Percentiles rank a stretch among this genome's conserved stretches.
phyloP scores from a whole-genome alignment of 1,140 invertebrate genomes.

The Euura saliciscinereae region DNA sequence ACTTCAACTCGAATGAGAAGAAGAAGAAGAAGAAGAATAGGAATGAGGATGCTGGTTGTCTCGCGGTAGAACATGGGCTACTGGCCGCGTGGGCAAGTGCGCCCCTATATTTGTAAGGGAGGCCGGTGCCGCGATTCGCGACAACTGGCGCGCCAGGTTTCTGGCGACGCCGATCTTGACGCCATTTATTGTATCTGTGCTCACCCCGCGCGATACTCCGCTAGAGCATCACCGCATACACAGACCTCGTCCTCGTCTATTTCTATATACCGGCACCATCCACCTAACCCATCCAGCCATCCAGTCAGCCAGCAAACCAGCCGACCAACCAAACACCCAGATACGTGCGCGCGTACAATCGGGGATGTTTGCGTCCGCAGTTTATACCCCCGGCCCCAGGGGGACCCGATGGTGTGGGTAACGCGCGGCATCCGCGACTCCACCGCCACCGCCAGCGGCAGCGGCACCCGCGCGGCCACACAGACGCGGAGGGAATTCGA shows the following conservation, averaged over 20 bases:
- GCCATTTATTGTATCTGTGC: constrained; percentile 38
- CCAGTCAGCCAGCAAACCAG: too few relatives aligned
- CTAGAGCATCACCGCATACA: background rate
- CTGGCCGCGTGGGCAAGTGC: constrained; percentile 19
- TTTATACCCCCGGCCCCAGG: too few relatives aligned
- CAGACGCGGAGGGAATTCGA: too few relatives aligned
- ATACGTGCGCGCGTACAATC: background rate
- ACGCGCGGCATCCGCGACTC: background rate
- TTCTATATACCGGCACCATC: too few relatives aligned
- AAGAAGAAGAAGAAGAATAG: background rate
- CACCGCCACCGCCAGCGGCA: constrained; percentile 4
- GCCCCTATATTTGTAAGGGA: constrained; percentile 39
- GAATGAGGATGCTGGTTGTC: background rate
- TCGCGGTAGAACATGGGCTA: background rate
- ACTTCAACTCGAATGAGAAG: background rate
- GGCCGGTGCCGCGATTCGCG: constrained; percentile 38
- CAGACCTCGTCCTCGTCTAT: too few relatives aligned
- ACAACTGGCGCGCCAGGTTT: constrained; percentile 41
- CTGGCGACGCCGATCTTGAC: constrained; percentile 49
- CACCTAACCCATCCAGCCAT: too few relatives aligned
- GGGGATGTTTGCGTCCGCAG: background rate
- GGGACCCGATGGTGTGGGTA: background rate
- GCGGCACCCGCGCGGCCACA: background rate
- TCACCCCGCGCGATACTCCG: constrained; percentile 11
- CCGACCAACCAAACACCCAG: background rate